These are phyloP conservation scores for Podabrus alpinus DNA, from an alignment of 2,888 invertebrate species.

Conservation along the genomic window DNA sequence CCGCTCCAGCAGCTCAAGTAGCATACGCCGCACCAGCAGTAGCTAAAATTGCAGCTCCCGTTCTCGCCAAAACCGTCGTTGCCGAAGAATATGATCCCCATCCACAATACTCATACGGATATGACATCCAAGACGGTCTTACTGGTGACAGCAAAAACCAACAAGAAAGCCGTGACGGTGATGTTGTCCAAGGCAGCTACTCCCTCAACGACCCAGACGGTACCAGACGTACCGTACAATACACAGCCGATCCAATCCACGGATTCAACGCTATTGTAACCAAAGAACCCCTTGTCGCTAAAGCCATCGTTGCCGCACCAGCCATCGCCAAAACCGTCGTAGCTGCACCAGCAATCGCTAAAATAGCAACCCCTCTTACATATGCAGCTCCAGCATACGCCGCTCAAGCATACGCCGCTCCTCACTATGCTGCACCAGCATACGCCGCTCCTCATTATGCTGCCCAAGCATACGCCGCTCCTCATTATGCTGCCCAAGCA, in stretches of 20 bases:
- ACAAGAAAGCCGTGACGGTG: slow-evolving; percentile 58
- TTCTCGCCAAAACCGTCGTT: slow-evolving; percentile 44
- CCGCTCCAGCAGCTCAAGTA: slow-evolving; percentile 32
- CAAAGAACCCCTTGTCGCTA: slow-evolving; percentile 60
- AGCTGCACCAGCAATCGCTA: slow-evolving; percentile 44
- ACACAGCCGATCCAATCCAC: slow-evolving; percentile 64
- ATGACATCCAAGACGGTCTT: slow-evolving; percentile 60
- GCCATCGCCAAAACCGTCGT: slow-evolving; percentile 51
- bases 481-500: slow-evolving; percentile 21
- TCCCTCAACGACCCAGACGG: slow-evolving; percentile 61
- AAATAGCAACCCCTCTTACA: slow-evolving; percentile 11
- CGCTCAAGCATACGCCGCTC: slow-evolving; percentile 21
- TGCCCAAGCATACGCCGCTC: slow-evolving; percentile 1
- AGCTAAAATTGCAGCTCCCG: slow-evolving; percentile 27
- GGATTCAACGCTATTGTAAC: slow-evolving; percentile 69
- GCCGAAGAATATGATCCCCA: slow-evolving; percentile 58
- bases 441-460: slow-evolving; percentile 13
- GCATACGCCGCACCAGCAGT: slow-evolving; percentile 37
- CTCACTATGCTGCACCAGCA: slow-evolving; percentile 4
- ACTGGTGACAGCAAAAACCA: slow-evolving; percentile 62
- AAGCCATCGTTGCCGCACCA: slow-evolving; percentile 54
- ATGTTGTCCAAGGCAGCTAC: slow-evolving; percentile 61
- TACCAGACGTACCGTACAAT: slow-evolving; percentile 59
- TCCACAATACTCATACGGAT: slow-evolving; percentile 62
- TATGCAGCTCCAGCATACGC: slow-evolving; percentile 27